Base-by-base conservation (phyloP, 2,113 vertebrate species). In the Uria aalge region DNA sequence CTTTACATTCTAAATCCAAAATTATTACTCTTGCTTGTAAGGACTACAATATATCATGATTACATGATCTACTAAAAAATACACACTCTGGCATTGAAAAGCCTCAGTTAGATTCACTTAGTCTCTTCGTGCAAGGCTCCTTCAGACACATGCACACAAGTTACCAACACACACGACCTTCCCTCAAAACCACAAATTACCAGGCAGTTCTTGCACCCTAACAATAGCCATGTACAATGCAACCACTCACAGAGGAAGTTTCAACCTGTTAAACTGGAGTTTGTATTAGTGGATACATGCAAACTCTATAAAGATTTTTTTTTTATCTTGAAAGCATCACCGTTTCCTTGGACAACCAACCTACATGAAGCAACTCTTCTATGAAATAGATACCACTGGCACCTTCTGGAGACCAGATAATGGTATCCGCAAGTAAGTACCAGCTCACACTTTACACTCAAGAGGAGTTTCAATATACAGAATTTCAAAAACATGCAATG, bases 1-100 rank as follows among this genome's bases (percentile, higher is more conserved):
- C 68, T 36, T 77, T 48, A 78, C 23, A 93, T 84, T 62, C 59
- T 56, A 92, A 95, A 83, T 36, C 27, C 16, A 63, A 80, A 93
- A 72, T 67, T 50, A 92, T 32, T 78, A 72, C 38, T 41, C 56
- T 68, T 48, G 27, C 64, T 90, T 20, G 59, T 84, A 64, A 86
- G 47, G 68, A 56, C 60, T 57, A 18, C 16, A 80, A 71, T n/a
- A 43, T 12, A 56, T 67, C 67, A n/a, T 5, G 21, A 72, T 55
- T 74, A 55, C 29, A 26, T 1, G 5, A 69, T 11, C 62, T 62
- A 16, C 53, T 78, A 22, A 38, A 60, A 86, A 63, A 64, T 6
- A 36, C 34, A 17, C 64, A 24, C 67, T 4, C 32, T 38, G 36
- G 22, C 30, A 34, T 9, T 30, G 34, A 71, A 38, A 62, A 81